Conservation (phyloP, 1,140 invertebrate genomes). For the Physella acuta region DNA sequence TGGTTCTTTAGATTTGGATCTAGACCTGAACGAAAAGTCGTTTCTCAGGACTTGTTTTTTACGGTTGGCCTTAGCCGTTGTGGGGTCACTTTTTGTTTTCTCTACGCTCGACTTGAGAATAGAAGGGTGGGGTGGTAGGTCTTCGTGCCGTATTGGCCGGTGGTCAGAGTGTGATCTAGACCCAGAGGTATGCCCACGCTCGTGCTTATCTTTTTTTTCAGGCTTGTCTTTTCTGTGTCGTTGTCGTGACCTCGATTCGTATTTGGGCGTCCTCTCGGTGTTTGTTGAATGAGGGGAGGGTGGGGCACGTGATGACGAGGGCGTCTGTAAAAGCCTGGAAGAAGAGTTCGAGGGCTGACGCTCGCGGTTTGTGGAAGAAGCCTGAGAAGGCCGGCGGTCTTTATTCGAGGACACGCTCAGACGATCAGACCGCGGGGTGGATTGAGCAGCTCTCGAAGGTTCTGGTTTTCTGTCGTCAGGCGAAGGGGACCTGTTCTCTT, state of each 20-base stretch:
- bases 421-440: background rate
- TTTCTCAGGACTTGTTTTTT: background rate
- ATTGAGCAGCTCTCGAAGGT: background rate
- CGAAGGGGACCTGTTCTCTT: background rate
- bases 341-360: background rate
- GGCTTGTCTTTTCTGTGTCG: background rate
- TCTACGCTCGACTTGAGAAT: background rate
- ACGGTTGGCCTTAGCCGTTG: background rate
- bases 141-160: background rate
- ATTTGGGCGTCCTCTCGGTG: background rate
- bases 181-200: background rate
- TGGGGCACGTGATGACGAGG: background rate
- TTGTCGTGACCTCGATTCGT: background rate
- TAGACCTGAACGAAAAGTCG: background rate
- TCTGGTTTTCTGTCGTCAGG: background rate
- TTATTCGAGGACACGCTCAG: background rate
- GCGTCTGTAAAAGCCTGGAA: background rate
- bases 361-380: no score
- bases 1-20: background rate
- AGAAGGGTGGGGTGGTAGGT: slow-evolving; percentile 8
- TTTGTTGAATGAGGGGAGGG: background rate
- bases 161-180: background rate
- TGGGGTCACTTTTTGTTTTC: background rate
- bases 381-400: background rate
- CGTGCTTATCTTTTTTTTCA: background rate